These are phyloP conservation scores for Ophion ellenae DNA, from an alignment of 2,888 invertebrate species.

Conservation along the genomic window DNA sequence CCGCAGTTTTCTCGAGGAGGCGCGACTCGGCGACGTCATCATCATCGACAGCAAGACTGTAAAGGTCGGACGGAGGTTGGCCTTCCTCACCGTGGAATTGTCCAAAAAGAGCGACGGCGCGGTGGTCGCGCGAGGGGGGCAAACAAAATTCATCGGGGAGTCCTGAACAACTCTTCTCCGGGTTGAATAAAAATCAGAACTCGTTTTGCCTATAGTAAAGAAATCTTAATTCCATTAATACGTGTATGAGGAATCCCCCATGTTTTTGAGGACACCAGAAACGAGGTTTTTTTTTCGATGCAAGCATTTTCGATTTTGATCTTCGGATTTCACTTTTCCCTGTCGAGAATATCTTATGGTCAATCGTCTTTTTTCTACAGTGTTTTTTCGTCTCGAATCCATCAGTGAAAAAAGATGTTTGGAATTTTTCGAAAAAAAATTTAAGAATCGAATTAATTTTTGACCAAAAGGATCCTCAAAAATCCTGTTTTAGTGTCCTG, in stretches of 20 bases:
- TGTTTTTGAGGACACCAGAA: not conserved
- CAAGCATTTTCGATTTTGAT: no score
- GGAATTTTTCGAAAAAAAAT: conserved; percentile 45
- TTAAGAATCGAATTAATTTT: not conserved
- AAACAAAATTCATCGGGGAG: conserved; percentile 87
- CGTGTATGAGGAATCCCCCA: not conserved
- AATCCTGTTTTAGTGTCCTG: not conserved
- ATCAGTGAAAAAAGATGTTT: conserved; percentile 25
- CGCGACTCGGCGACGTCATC: conserved; percentile 91
- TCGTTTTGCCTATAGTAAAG: not conserved
- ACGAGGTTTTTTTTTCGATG: no score
- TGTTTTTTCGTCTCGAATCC: not conserved
- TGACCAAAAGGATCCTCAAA: not conserved
- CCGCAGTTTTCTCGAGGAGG: conserved; percentile 90
- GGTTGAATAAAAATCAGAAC: not conserved
- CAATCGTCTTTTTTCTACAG: not conserved
- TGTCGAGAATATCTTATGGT: no score
- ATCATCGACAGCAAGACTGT: conserved; percentile 91
- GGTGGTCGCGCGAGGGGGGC: conserved; percentile 92
- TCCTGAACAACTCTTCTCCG: conserved; percentile 8
- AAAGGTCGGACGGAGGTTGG: conserved; percentile 91
- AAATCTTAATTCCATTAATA: no score
- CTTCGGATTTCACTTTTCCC: not conserved
- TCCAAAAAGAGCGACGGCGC: conserved; percentile 90
- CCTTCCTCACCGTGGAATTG: conserved; percentile 92